Conservation (phyloP, 2,797 vertebrate species). For the Oreochromis mossambicus region DNA sequence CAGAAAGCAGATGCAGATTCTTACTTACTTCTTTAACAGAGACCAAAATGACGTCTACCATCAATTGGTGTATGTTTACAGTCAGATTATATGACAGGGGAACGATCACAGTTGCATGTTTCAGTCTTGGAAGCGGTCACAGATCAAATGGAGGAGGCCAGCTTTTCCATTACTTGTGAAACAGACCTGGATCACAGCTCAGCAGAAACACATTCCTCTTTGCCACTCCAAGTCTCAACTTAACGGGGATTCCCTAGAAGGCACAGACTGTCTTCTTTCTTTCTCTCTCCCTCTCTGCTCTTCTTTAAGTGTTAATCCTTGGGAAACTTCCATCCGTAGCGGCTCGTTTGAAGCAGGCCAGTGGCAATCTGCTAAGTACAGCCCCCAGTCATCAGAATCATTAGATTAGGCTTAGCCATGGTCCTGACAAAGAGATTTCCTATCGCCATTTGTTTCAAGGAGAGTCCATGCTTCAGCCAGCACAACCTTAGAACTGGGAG, state of each 20-base stretch:
- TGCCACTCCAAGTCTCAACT: slow-evolving; percentile 45
- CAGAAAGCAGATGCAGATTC: background rate
- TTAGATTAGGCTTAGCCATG: slow-evolving; percentile 68
- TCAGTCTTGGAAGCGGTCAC: slow-evolving; percentile 2
- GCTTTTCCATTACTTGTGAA: slow-evolving; percentile 43
- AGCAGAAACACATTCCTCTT: slow-evolving; percentile 53
- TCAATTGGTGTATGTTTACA: background rate
- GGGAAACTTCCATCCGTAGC: slow-evolving; percentile 65
- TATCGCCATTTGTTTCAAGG: slow-evolving; percentile 62
- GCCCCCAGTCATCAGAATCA: slow-evolving; percentile 71
- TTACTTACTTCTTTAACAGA: background rate
- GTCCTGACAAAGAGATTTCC: slow-evolving; percentile 63
- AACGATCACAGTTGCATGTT: background rate
- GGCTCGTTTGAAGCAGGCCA: slow-evolving; percentile 66
- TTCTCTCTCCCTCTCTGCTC: slow-evolving; percentile 2
- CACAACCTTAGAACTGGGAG: slow-evolving; percentile 40
- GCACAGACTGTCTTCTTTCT: slow-evolving; percentile 18
- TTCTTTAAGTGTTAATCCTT: slow-evolving; percentile 70
- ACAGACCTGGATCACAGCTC: slow-evolving; percentile 44
- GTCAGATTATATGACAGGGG: background rate
- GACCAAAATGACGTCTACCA: background rate
- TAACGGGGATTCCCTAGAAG: slow-evolving; percentile 61
- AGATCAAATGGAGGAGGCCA: slow-evolving; percentile 23
- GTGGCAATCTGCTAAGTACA: slow-evolving; percentile 64
- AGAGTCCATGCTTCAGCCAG: slow-evolving; percentile 43